Percentiles rank a stretch among this genome's conserved stretches.
Evolutionary conservation across 2,113 vertebrate species (phyloP).

Genomic region (Psophia crepitans): DNA sequence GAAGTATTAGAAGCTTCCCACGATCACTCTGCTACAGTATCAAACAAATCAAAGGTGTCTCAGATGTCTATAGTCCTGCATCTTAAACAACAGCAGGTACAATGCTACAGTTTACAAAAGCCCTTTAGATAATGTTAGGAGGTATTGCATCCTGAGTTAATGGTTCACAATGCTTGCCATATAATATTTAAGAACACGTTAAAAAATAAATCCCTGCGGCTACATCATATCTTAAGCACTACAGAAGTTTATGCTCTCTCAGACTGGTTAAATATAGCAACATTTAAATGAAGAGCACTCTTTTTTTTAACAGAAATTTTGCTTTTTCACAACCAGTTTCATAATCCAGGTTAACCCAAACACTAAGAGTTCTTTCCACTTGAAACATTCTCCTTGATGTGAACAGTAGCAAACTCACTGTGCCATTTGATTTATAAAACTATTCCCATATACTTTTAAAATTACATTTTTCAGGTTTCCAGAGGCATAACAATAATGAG

Average conservation of each 20-base stretch:
- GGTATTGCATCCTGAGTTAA: not conserved
- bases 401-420: not conserved
- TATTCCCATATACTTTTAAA: not conserved
- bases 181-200: not conserved
- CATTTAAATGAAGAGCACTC: not conserved
- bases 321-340: not conserved
- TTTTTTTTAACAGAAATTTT: not conserved
- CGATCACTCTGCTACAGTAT: not conserved
- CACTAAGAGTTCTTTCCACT: not conserved
- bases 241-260: not conserved
- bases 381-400: not conserved
- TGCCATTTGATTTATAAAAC: not conserved
- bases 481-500: not conserved
- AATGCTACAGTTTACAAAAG: not conserved
- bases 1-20: not conserved
- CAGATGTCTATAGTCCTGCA: not conserved
- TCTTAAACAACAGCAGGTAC: not conserved
- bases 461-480: not conserved
- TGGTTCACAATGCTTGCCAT: not conserved
- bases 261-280: not conserved
- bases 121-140: not conserved
- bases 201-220: not conserved
- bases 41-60: not conserved
- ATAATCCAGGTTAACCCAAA: not conserved
- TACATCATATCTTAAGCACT: not conserved